Conservation (phyloP, 2,888 invertebrate species). For the Drosophila neotestacea region DNA sequence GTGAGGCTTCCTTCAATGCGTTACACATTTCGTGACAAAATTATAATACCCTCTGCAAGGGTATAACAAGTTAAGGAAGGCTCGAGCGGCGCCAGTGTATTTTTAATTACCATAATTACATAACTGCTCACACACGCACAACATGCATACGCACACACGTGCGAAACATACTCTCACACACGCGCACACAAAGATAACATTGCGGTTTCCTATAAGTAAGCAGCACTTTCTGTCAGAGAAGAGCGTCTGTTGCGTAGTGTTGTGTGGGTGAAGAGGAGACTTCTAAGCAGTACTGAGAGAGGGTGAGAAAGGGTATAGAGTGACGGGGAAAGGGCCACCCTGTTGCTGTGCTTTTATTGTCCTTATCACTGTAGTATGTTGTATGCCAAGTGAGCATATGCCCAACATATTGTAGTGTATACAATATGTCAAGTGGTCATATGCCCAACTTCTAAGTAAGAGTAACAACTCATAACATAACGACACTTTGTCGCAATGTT, state of each 20-base stretch:
- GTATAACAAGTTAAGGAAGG: constrained; percentile 46
- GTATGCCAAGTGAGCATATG: too few relatives aligned
- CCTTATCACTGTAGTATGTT: too few relatives aligned
- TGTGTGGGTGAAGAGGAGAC: not conserved
- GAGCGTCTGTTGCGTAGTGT: constrained; percentile 1
- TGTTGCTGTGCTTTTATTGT: constrained; percentile 70
- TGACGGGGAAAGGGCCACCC: constrained; percentile 16
- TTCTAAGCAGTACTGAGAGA: constrained; percentile 6
- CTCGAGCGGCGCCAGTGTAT: constrained; percentile 45
- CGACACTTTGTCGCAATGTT: too few relatives aligned
- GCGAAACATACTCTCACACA: not conserved
- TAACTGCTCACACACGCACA: constrained; percentile 58
- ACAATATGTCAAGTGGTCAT: too few relatives aligned
- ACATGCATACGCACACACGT: not conserved
- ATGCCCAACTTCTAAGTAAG: too few relatives aligned
- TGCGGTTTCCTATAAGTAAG: constrained; percentile 73
- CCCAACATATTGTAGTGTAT: too few relatives aligned
- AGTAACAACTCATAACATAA: too few relatives aligned
- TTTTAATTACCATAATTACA: constrained; percentile 81
- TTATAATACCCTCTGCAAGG: too few relatives aligned
- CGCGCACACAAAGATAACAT: constrained; percentile 43
- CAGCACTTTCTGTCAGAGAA: too few relatives aligned
- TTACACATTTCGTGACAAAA: too few relatives aligned
- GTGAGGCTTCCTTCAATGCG: too few relatives aligned
- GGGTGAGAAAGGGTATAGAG: not conserved